Evolutionary conservation across 1,140 invertebrate species (phyloP).

Genomic region (Drosophila baimaii): DNA sequence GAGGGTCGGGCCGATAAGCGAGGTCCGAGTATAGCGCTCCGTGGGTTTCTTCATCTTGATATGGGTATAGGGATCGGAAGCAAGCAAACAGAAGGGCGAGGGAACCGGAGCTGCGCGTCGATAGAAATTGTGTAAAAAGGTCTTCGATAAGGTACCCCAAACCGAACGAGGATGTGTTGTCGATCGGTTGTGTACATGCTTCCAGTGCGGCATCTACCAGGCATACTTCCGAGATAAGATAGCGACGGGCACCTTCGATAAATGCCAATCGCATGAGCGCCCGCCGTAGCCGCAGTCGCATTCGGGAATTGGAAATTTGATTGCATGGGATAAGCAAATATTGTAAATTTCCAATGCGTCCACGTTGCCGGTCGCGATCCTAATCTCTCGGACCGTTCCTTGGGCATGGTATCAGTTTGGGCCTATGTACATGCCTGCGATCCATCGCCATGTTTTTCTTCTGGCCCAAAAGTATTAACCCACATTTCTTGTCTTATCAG

Average conservation of each 20-base stretch:
- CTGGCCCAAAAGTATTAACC: constrained; percentile 46
- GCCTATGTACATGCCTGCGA: not conserved
- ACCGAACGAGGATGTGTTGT: constrained; percentile 34
- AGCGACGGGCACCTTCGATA: constrained; percentile 68
- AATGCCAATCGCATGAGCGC: constrained; percentile 63
- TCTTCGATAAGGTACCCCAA: constrained; percentile 69
- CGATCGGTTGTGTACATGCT: constrained; percentile 66
- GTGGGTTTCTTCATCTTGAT: constrained; percentile 35
- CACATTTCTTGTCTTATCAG: constrained; percentile 68
- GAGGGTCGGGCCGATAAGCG: constrained; percentile 27
- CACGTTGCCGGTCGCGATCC: constrained; percentile 7
- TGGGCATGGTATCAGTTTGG: not conserved
- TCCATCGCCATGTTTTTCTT: constrained; percentile 1
- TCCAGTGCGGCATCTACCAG: constrained; percentile 71
- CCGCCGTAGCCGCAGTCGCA: constrained; percentile 35
- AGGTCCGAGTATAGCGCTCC: constrained; percentile 19
- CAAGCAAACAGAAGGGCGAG: constrained; percentile 38
- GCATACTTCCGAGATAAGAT: constrained; percentile 67
- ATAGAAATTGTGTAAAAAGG: constrained; percentile 73
- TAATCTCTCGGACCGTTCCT: constrained; percentile 3
- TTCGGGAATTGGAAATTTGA: constrained; percentile 27
- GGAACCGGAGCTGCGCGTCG: constrained; percentile 13
- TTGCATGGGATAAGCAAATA: constrained; percentile 78
- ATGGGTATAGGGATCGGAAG: constrained; percentile 22
- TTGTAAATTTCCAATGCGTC: constrained; percentile 45